Evolutionary conservation across 2,888 invertebrate species (phyloP), one percentile per base, ranked within the genome.

Genomic region (Heteromurus nitidus): DNA sequence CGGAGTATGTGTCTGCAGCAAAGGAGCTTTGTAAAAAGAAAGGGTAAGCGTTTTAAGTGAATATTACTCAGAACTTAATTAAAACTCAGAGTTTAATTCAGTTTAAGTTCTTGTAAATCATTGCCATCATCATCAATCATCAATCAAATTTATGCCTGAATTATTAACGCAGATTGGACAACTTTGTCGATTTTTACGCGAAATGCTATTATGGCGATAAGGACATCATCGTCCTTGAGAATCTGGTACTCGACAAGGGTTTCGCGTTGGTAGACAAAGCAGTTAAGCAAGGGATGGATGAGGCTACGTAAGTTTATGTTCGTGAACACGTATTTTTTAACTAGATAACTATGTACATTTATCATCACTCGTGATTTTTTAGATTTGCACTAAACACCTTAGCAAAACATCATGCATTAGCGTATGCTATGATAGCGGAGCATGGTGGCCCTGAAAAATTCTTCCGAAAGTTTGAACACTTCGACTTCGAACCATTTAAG

Each of bases 141-240:
- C n/a, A n/a, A n/a, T n/a, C n/a, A n/a, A n/a, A 42, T n/a, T n/a
- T n/a, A n/a, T n/a, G n/a, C n/a, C n/a, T n/a, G n/a, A n/a, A n/a
- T 68, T 55, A 18, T 30, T 7, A 3, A 26, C 28, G 30, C 20
- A 81, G 81, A 13, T 53, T 42, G 3, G 55, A 55, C 2, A 31
- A 73, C 3, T 28, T 82, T 2, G 1, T 84, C 22, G 44, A 75
- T 26, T 36, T 82, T 20, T 82, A 80, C 28, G 82, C 84, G 22
- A 80, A 84, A 73, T 82, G 76, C 44, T 80, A 75, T 47, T 77
- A 69, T 26, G 84, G 62, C 60, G 77, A 82, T 64, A 58, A 72
- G 7, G 31, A 75, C 2, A 53, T 76, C 36, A 47, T 84, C 42
- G 84, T 84, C 1, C 44, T 82, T 1, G 84, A 82, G 42, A 82